phyloP scores from a whole-genome alignment of 2,113 vertebrate species.

The Triplophysa rosa region DNA sequence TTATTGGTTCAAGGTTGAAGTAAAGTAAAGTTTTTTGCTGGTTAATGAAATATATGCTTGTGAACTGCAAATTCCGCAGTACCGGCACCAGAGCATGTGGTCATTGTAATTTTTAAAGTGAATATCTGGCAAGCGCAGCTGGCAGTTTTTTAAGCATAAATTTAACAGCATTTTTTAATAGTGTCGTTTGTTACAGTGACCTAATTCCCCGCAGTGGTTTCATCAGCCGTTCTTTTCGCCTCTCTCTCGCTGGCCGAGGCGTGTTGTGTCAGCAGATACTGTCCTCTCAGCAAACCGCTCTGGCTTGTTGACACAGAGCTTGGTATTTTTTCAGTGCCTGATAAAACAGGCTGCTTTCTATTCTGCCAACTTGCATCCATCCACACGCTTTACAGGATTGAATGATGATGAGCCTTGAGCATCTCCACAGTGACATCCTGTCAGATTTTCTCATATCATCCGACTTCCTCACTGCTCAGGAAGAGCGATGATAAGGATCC shows the following conservation, averaged over 20 bases:
- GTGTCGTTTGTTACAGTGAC: slow-evolving; percentile 43
- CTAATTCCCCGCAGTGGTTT: slow-evolving; percentile 27
- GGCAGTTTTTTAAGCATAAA: background rate
- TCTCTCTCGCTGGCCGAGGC: slow-evolving; percentile 50
- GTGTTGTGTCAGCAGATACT: slow-evolving; percentile 70
- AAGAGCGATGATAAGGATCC: slow-evolving; percentile 70
- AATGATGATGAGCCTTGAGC: slow-evolving; percentile 57
- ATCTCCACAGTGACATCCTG: slow-evolving; percentile 67
- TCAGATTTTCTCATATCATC: slow-evolving; percentile 52
- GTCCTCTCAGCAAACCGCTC: slow-evolving; percentile 69
- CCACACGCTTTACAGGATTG: slow-evolving; percentile 67
- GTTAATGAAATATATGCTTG: too few species aligned
- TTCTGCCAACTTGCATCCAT: slow-evolving; percentile 62
- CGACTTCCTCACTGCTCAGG: slow-evolving; percentile 57
- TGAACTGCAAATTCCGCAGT: too few species aligned
- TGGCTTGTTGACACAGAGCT: slow-evolving; percentile 63
- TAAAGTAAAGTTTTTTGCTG: too few species aligned
- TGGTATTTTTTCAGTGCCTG: slow-evolving; percentile 63
- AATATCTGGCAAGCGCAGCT: too few species aligned
- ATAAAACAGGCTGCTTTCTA: slow-evolving; percentile 57
- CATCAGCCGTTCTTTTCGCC: slow-evolving; percentile 31
- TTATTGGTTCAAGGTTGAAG: too few species aligned
- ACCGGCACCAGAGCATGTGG: too few species aligned
- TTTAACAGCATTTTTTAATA: slow-evolving; percentile 20
- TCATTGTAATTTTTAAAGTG: too few species aligned